Base-by-base conservation (phyloP, 2,888 invertebrate genomes). In the Lamellibrachia columna region DNA sequence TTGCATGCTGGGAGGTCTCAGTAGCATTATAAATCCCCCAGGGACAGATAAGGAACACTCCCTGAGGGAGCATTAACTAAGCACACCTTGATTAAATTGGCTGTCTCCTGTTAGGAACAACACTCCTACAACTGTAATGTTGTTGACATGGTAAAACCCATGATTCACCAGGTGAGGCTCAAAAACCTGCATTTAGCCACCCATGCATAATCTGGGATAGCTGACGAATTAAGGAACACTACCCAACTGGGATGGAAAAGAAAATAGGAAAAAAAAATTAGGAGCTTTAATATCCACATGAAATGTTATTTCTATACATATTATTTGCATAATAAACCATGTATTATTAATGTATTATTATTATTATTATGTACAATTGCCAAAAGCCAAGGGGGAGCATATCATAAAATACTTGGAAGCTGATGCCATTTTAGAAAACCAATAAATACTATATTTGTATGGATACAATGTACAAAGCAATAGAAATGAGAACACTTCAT, bases 61-160 rank as follows among this genome's bases (percentile, higher is more conserved):
- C 15, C 75, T 22, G 22, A 22, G 75, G 75, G 75, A 75, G 75
- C 15, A 75, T 22, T 75, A 75, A 75, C 75, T 75, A 75, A 75
- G 75, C 75, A 75, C 22, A 75, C 75, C 75, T 75, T 75, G 75
- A 75, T 75, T 75, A 75, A 75, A 75, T 75, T 75, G 75, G 75
- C 75, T 15, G 75, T n/a, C 22, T 22, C 75, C n/a, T 75, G 22
- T 22, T 22, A 75, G 58, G n/a, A n/a, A 3, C 75, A 75, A n/a
- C 15, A 75, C 75, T 22, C 75, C 75, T 75, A 75, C 75, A 22
- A 75, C 22, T 22, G 75, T 75, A n/a, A 75, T 15, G 3, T 22
- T 75, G 55, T 75, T 75, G 75, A n/a, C 75, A n/a, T 6, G 2
- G 75, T 6, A 6, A 75, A 75, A 75, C 15, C 75, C 6, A 75